Base-by-base conservation (phyloP, 1,140 invertebrate species). In the Hetaerina americana region DNA sequence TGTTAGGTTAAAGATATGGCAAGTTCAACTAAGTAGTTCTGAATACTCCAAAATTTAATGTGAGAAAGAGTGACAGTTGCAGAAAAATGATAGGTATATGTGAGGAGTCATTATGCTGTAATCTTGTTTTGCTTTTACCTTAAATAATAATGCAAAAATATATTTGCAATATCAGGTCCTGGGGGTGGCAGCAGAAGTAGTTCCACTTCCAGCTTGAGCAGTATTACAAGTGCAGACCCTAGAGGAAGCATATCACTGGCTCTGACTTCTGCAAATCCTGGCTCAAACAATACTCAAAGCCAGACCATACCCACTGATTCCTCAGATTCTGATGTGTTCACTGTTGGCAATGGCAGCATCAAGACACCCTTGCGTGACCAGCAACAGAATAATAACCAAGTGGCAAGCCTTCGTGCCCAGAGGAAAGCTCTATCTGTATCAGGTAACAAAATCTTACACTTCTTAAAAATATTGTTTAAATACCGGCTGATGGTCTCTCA, bases 131-230 rank as follows among this genome's bases (percentile, higher is more conserved):
- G n/a, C n/a, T n/a, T n/a, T n/a, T n/a, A n/a, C n/a, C n/a, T n/a
- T n/a, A n/a, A n/a, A n/a, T 68, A 68, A 68, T n/a, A 68, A 26
- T 18, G 25, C 26, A 26, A 49, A 57, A 22, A 0, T 18, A 70
- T n/a, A 49, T 70, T 27, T 27, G 29, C 29, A 28, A 25, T 70
- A 27, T 24, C 66, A 66, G 26, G 49, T 75, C 67, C 70, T 82
- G 82, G 80, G 66, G 80, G 80, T 24, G 81, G 82, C 71, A 85
- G 84, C 70, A 79, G 84, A 70, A 86, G 84, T 74, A 86, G 84
- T 75, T 86, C 85, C 22, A 82, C 82, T 0, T 86, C 85, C 0
- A 86, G 84, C 66, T 74, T 86, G 2, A 86, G 84, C 77, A 85
- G 84, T 5, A 79, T 85, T 68, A 80, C 82, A 25, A 83, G 84